phyloP scores from a whole-genome alignment of 2,888 invertebrate genomes.

The Coecobrya sp. region DNA sequence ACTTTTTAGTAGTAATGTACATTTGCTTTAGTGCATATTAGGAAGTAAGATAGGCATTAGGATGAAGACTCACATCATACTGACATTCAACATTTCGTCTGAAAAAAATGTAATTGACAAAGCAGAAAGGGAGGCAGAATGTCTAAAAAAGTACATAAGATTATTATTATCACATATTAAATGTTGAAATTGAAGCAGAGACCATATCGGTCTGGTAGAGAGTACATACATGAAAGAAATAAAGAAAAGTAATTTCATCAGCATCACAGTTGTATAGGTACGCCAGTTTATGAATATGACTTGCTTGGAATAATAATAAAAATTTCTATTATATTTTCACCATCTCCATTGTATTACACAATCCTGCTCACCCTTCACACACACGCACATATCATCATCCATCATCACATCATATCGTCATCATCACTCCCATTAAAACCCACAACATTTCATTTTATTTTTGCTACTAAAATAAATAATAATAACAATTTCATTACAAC shows the following conservation, averaged over 20 bases:
- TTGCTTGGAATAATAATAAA: background rate
- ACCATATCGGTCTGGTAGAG: background rate
- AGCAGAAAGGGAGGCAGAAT: background rate
- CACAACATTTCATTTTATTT: background rate
- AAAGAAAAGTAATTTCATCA: background rate
- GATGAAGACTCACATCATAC: background rate
- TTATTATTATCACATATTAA: background rate
- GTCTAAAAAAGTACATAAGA: background rate
- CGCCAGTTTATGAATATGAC: background rate
- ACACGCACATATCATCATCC: too few species aligned
- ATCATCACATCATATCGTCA: too few species aligned
- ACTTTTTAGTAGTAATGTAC: background rate
- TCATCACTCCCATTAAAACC: background rate
- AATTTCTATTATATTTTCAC: too few species aligned
- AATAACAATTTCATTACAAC: background rate
- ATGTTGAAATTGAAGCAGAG: background rate
- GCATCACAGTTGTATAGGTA: background rate
- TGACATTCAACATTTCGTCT: background rate
- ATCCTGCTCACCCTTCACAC: too few species aligned
- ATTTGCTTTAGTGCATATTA: background rate
- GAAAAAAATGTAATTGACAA: conserved; percentile 14
- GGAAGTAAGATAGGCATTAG: background rate
- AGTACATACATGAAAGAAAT: background rate
- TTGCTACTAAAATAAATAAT: background rate
- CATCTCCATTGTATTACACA: too few species aligned